Base-by-base conservation (phyloP, 1,140 invertebrate genomes). In the Drosophila trapezifrons region DNA sequence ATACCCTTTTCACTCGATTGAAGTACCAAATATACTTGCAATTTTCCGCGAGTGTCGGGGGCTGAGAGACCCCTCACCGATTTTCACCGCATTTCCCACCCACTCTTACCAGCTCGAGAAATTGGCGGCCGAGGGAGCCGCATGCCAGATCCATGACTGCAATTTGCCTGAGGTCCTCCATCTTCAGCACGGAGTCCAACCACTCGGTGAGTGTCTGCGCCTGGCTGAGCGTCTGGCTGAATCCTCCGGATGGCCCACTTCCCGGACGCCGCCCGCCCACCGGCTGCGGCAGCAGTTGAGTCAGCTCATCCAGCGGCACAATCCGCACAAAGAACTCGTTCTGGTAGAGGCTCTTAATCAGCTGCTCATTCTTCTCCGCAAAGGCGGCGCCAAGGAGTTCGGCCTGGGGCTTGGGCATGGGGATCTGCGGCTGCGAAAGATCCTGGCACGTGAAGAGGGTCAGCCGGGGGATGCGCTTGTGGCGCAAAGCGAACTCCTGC, bases 391-490 rank as follows among this genome's bases (percentile, higher is more conserved):
- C 32, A 54, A 54, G 77, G 25, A 84, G 58, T 38, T 77, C 69
- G 58, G 58, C 51, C 20, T 42, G 45, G 45, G 55, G 17, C 55
- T 47, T 55, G 43, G 47, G 29, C 46, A 43, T 35, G 54, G 43
- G 45, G 29, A 15, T 40, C 62, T 60, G 63, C 27, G 27, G 47
- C 43, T 42, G 29, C 62, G 43, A 32, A 59, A 67, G 42, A 60
- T 75, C 71, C 73, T 70, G 82, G 80, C 90, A 91, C 64, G 87
- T 90, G 70, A 90, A 91, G 69, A 80, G 90, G 63, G 81, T 91
- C 64, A 91, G 59, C 58, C 90, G 67, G 51, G 89, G 85, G 70
- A 91, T 91, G 67, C 87, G 73, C 64, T 91, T 91, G 67, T 90
- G 74, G 60, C 62, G 49, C 60, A 58, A 47, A 9, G 76, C 73